Percentiles rank a stretch among this genome's conserved stretches.
phyloP scores from a whole-genome alignment of 2,113 vertebrate species.

The Uropsilus gracilis region DNA sequence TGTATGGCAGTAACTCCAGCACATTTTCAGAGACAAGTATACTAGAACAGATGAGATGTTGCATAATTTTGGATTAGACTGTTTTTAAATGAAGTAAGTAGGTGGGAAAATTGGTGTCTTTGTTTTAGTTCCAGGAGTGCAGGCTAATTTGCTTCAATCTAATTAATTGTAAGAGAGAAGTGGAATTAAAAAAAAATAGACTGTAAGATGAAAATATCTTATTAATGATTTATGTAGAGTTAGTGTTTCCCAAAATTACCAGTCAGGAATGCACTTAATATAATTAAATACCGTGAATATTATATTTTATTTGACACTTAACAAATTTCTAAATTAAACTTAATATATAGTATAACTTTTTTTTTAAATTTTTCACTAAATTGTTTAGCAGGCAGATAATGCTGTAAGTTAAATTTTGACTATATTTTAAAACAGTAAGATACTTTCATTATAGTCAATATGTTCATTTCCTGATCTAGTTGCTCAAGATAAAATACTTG shows the following conservation, averaged over 20 bases:
- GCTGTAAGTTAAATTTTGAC: not conserved
- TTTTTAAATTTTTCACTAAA: not conserved
- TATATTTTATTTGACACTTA: not conserved
- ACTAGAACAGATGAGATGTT: not conserved
- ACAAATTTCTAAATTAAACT: constrained; percentile 38
- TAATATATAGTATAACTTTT: not conserved
- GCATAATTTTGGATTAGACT: not conserved
- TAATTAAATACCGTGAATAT: not conserved
- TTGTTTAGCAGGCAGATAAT: not conserved
- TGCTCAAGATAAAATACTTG: not conserved
- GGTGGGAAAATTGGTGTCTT: not conserved
- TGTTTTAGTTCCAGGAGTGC: not conserved
- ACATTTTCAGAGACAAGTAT: not conserved
- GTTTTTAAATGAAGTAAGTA: not conserved
- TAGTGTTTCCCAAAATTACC: constrained; percentile 3
- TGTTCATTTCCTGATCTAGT: not conserved
- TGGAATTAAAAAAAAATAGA: not conserved
- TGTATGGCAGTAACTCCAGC: not conserved
- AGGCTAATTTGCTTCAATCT: not conserved
- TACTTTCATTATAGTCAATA: not conserved
- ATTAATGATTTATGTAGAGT: not conserved
- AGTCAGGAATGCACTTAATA: constrained; percentile 27
- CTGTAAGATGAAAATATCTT: not conserved
- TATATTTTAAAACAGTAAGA: not conserved
- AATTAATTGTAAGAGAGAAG: not conserved